phyloP scores from a whole-genome alignment of 1,140 invertebrate species.

The Drosophila albomicans region DNA sequence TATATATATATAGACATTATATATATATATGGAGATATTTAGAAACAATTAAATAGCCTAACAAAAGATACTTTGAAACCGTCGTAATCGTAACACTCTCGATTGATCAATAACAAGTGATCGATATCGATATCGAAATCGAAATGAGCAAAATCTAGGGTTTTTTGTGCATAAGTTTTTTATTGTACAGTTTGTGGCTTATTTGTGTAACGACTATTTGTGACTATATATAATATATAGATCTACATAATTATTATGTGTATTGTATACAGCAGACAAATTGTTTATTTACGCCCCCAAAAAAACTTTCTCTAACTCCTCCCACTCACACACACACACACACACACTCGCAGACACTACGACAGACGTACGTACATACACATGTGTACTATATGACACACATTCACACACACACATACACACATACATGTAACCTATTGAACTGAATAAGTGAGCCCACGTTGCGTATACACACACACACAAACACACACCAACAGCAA shows the following conservation, averaged over 20 bases:
- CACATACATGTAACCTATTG: slow-evolving; percentile 29
- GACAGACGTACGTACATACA: slow-evolving; percentile 11
- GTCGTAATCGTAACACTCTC: slow-evolving; percentile 61
- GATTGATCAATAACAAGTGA: slow-evolving; percentile 18
- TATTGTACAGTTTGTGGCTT: slow-evolving; percentile 75
- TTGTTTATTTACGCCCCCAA: slow-evolving; percentile 26
- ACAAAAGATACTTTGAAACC: slow-evolving; percentile 68
- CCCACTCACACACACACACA: slow-evolving; percentile 19
- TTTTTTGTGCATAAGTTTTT: slow-evolving; percentile 72
- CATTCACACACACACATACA: slow-evolving; percentile 5
- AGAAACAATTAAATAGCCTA: slow-evolving; percentile 63
- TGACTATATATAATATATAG: slow-evolving; percentile 57
- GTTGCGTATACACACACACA: slow-evolving; percentile 44
- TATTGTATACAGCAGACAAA: slow-evolving; percentile 26
- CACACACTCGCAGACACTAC: slow-evolving; percentile 2
- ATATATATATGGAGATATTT: slow-evolving; percentile 37
- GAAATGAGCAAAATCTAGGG: slow-evolving; percentile 20
- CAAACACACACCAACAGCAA: slow-evolving; percentile 7
- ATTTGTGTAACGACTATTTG: slow-evolving; percentile 76
- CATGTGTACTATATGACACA: slow-evolving; percentile 12
- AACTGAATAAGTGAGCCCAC: slow-evolving; percentile 56
- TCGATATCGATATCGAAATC: slow-evolving; percentile 13
- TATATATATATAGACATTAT: slow-evolving; percentile 52
- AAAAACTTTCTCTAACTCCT: slow-evolving; percentile 1
- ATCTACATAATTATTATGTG: slow-evolving; percentile 26